Evolutionary conservation across 1,140 invertebrate genomes (phyloP).

Genomic region (Drusus annulatus): DNA sequence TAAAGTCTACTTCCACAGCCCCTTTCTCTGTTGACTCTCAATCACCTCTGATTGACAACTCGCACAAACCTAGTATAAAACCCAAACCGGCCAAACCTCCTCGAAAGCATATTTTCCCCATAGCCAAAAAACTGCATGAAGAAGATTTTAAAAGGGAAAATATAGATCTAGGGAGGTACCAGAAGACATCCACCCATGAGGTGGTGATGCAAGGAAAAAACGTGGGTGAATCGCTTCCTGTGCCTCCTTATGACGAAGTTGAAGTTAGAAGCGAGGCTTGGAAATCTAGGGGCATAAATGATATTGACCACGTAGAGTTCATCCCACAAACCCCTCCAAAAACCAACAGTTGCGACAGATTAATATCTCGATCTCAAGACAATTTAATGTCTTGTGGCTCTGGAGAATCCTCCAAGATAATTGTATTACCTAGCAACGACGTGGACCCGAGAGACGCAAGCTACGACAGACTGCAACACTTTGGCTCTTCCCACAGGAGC

Average conservation of each 20-base stretch:
- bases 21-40: slow-evolving; percentile 64
- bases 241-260: slow-evolving; percentile 78
- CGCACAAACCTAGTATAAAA: slow-evolving; percentile 69
- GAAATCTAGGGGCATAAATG: slow-evolving; percentile 83
- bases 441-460: slow-evolving; percentile 71
- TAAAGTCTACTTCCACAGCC: slow-evolving; percentile 66
- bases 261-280: slow-evolving; percentile 82
- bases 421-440: slow-evolving; percentile 66
- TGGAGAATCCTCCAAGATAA: slow-evolving; percentile 67
- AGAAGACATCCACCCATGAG: slow-evolving; percentile 70
- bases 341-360: slow-evolving; percentile 66
- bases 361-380: slow-evolving; percentile 70
- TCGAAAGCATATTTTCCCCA: slow-evolving; percentile 71
- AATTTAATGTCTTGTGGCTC: slow-evolving; percentile 64
- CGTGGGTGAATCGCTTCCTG: not conserved
- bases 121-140: slow-evolving; percentile 64
- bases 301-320: slow-evolving; percentile 76
- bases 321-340: slow-evolving; percentile 64
- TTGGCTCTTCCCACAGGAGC: slow-evolving; percentile 80
- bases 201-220: slow-evolving; percentile 61
- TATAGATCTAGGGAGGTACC: slow-evolving; percentile 67
- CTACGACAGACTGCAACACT: slow-evolving; percentile 86
- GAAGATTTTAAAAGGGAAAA: slow-evolving; percentile 63
- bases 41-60: slow-evolving; percentile 61
- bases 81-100: slow-evolving; percentile 79